A percentile compares a stretch with the other conserved stretches of the same genome.
Evolutionary conservation across 2,113 vertebrate species (phyloP).

Genomic region (Siniperca chuatsi): DNA sequence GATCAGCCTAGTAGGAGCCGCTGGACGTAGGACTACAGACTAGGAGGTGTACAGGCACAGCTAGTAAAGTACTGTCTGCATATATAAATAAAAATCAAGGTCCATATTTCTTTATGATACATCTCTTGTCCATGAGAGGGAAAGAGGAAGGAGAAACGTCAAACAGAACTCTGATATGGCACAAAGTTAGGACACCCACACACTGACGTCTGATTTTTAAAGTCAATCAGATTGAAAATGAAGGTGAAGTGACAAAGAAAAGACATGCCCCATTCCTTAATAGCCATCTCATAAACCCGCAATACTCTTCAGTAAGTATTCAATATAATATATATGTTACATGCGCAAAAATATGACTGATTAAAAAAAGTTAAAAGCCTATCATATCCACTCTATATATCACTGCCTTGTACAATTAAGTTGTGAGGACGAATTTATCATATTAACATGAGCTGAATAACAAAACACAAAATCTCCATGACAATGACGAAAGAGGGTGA

Average conservation of each 20-base stretch:
- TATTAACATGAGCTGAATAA: slow-evolving; percentile 41
- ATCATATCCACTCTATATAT: not conserved
- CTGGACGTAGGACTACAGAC: slow-evolving; percentile 46
- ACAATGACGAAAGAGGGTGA: not conserved
- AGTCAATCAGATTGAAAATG: not conserved
- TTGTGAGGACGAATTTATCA: not conserved
- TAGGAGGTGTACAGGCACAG: slow-evolving; percentile 62
- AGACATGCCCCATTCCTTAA: slow-evolving; percentile 18
- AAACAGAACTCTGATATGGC: slow-evolving; percentile 28
- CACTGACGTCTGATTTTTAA: slow-evolving; percentile 3
- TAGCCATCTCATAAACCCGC: not conserved
- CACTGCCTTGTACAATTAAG: not conserved
- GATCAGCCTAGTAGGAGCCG: slow-evolving; percentile 26
- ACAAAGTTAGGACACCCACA: slow-evolving; percentile 23
- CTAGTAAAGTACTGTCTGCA: slow-evolving; percentile 62
- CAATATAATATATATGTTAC: slow-evolving; percentile 44
- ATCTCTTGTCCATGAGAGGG: slow-evolving; percentile 29
- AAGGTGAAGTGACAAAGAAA: slow-evolving; percentile 11
- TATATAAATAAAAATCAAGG: slow-evolving; percentile 73
- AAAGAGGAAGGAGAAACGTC: not conserved
- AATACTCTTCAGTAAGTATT: slow-evolving; percentile 26
- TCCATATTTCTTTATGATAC: slow-evolving; percentile 65
- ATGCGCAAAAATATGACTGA: slow-evolving; percentile 47
- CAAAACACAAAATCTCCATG: not conserved
- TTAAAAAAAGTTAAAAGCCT: slow-evolving; percentile 63